Conservation (phyloP, 2,888 invertebrate genomes). For the Caprella mutica region DNA sequence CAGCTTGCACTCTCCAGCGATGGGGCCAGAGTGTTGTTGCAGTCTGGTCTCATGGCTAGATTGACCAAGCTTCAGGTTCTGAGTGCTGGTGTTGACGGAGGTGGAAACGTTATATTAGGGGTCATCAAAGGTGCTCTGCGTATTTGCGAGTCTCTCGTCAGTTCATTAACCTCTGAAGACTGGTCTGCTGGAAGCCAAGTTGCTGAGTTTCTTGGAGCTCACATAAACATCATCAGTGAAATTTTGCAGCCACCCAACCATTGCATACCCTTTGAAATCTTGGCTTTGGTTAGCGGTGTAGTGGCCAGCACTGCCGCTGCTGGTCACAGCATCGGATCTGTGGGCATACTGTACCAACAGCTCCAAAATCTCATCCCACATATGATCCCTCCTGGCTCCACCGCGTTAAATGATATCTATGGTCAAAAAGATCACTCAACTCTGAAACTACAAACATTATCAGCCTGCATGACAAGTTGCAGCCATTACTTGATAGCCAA, state of each 20-base stretch:
- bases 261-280: slow-evolving; percentile 12
- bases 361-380: background rate
- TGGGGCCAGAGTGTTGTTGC: slow-evolving; percentile 46
- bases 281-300: slow-evolving; percentile 16
- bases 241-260: slow-evolving; percentile 53
- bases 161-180: slow-evolving; percentile 70
- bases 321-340: background rate
- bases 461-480: slow-evolving; percentile 3
- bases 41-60: slow-evolving; percentile 47
- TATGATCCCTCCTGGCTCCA: slow-evolving; percentile 2
- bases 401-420: background rate
- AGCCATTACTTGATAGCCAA: slow-evolving; percentile 2
- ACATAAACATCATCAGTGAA: slow-evolving; percentile 67
- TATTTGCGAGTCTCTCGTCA: slow-evolving; percentile 67
- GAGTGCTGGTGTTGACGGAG: slow-evolving; percentile 17
- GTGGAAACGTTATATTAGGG: slow-evolving; percentile 45
- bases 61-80: slow-evolving; percentile 55
- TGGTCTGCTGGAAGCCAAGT: slow-evolving; percentile 67
- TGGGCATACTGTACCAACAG: background rate
- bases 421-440: background rate
- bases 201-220: slow-evolving; percentile 64
- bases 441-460: background rate
- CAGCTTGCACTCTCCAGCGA: slow-evolving; percentile 55
- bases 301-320: slow-evolving; percentile 5
- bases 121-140: slow-evolving; percentile 68